Percentiles rank a stretch among this genome's conserved stretches.
Conservation (phyloP, 1,140 invertebrate species). For the Copidosoma floridanum region DNA sequence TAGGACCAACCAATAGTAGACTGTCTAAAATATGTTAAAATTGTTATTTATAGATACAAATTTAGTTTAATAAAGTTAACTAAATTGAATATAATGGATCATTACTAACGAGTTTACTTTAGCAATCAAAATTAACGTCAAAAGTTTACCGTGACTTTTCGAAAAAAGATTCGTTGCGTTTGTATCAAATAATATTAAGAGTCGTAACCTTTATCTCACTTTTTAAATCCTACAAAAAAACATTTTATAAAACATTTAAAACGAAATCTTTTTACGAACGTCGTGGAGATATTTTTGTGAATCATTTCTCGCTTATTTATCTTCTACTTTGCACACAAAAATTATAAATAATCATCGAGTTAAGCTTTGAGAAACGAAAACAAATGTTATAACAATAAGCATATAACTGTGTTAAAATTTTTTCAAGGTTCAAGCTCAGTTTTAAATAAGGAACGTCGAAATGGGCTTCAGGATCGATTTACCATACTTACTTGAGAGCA, state of each 20-base stretch:
- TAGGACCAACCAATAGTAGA: slow-evolving; percentile 40
- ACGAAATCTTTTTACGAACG: slow-evolving; percentile 20
- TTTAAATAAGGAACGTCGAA: slow-evolving; percentile 15
- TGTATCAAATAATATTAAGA: slow-evolving; percentile 1
- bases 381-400: too few relatives aligned
- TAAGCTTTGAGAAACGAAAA: slow-evolving; percentile 19
- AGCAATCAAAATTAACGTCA: slow-evolving; percentile 16
- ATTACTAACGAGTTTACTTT: slow-evolving; percentile 46
- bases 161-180: slow-evolving; percentile 19
- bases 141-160: slow-evolving; percentile 40
- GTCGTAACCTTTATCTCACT: neutral
- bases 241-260: slow-evolving; percentile 10
- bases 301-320: slow-evolving; percentile 8
- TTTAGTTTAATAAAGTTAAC: too few relatives aligned
- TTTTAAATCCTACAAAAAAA: slow-evolving; percentile 15
- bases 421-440: slow-evolving; percentile 1
- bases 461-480: slow-evolving; percentile 1
- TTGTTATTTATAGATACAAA: too few relatives aligned
- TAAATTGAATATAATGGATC: too few relatives aligned
- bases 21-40: slow-evolving; percentile 49
- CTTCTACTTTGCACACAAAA: neutral
- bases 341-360: slow-evolving; percentile 26
- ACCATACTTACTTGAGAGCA: slow-evolving; percentile 20
- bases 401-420: too few relatives aligned
- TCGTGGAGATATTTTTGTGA: neutral